Percentiles rank a stretch among this genome's conserved stretches.
Conservation (phyloP, 2,888 invertebrate species). For the Rhopalosiphum nymphaeae region DNA sequence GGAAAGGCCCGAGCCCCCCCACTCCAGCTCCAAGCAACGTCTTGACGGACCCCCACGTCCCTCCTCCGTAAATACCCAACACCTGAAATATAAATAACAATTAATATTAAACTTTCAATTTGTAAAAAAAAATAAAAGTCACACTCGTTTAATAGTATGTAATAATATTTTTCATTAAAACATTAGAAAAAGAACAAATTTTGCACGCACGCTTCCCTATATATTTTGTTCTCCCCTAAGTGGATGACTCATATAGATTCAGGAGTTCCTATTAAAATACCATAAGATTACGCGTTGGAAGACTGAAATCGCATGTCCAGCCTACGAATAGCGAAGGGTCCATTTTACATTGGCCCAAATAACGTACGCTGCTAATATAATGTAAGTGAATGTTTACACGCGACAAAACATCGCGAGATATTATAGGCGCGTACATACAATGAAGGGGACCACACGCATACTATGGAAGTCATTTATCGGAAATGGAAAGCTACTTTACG, state of each 20-base stretch:
- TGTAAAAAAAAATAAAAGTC: not conserved
- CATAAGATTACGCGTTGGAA: conserved; percentile 45
- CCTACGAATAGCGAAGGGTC: conserved; percentile 28
- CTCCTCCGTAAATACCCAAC: conserved; percentile 64
- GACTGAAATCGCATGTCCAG: conserved; percentile 49
- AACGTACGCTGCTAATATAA: not conserved
- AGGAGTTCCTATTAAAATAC: conserved; percentile 45
- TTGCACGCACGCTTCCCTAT: not conserved
- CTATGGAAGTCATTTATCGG: conserved; percentile 31
- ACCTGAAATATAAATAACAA: conserved; percentile 53
- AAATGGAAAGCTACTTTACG: conserved; percentile 16
- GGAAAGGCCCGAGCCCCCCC: conserved; percentile 77
- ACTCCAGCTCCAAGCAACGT: conserved; percentile 76
- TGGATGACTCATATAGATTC: conserved; percentile 24
- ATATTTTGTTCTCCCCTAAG: not conserved
- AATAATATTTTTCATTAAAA: not conserved
- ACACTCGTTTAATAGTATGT: not conserved
- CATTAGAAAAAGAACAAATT: not conserved
- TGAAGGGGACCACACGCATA: not conserved
- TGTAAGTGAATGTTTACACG: conserved; percentile 48
- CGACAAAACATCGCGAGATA: conserved; percentile 14
- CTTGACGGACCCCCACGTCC: conserved; percentile 67
- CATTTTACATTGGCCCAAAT: not conserved
- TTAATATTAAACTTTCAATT: not conserved
- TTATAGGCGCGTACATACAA: not conserved